Evolutionary conservation across 2,888 invertebrate genomes (phyloP).

Genomic region (Acholoe squamosa): DNA sequence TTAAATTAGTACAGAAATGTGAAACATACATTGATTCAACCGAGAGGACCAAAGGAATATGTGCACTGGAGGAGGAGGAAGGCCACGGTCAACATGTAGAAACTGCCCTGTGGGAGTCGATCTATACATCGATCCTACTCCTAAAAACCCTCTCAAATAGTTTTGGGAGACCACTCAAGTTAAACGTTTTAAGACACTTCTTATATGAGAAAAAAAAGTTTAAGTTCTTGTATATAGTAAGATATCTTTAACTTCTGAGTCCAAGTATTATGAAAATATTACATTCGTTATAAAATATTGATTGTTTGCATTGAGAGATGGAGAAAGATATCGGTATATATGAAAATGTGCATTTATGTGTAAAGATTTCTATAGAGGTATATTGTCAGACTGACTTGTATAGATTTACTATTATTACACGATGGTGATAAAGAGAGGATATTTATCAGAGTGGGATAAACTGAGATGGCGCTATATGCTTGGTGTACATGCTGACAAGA

Average conservation of each 20-base stretch:
- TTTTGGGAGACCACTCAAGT: background rate
- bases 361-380: background rate
- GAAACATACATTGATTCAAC: constrained; percentile 39
- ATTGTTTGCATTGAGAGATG: background rate
- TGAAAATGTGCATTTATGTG: background rate
- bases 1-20: constrained; percentile 34
- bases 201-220: background rate
- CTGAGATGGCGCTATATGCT: background rate
- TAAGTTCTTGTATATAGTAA: background rate
- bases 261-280: background rate
- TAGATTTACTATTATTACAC: background rate
- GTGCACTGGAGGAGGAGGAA: constrained; percentile 26
- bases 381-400: background rate
- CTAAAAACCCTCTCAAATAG: constrained; percentile 25
- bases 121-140: background rate
- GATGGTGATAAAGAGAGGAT: background rate
- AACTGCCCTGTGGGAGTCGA: background rate
- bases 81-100: background rate
- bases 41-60: constrained; percentile 28
- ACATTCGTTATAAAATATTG: background rate
- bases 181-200: background rate
- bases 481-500: constrained; percentile 8
- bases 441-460: background rate
- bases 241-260: background rate
- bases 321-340: background rate